Evolutionary conservation across 2,888 invertebrate genomes (phyloP).

Genomic region (Platycheirus rosarum): DNA sequence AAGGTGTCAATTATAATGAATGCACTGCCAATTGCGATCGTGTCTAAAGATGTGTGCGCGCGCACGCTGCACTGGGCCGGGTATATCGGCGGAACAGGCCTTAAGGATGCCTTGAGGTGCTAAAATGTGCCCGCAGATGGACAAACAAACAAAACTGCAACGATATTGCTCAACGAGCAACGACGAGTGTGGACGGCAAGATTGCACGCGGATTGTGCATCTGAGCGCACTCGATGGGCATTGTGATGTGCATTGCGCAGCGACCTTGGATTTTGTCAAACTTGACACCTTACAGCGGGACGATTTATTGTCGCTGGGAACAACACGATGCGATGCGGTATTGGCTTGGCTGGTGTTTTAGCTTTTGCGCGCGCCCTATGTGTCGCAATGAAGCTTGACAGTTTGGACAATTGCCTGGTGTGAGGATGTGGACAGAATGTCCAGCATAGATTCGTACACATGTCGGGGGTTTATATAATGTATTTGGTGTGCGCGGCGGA

Average conservation of each 20-base stretch:
- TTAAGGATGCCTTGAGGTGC: slow-evolving; percentile 53
- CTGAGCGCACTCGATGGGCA: slow-evolving; percentile 18
- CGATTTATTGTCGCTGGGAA: slow-evolving; percentile 65
- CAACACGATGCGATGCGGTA: slow-evolving; percentile 18
- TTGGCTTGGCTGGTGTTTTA: slow-evolving; percentile 31
- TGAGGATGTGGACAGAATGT: slow-evolving; percentile 69
- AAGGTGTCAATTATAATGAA: slow-evolving; percentile 75
- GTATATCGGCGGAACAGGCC: slow-evolving; percentile 8
- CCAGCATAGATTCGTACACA: slow-evolving; percentile 63
- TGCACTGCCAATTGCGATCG: slow-evolving; percentile 75
- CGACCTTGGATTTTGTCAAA: slow-evolving; percentile 74
- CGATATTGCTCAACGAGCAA: slow-evolving; percentile 57
- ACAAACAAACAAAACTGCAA: slow-evolving; percentile 61
- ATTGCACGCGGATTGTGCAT: slow-evolving; percentile 44
- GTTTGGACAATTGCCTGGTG: slow-evolving; percentile 67
- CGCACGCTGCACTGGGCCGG: neutral
- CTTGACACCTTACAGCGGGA: slow-evolving; percentile 70
- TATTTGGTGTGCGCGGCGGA: neutral
- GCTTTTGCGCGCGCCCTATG: slow-evolving; percentile 30
- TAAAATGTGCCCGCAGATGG: slow-evolving; percentile 67
- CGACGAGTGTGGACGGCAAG: slow-evolving; percentile 36
- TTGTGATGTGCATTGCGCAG: slow-evolving; percentile 47
- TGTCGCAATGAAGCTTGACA: slow-evolving; percentile 47
- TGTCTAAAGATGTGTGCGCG: slow-evolving; percentile 49
- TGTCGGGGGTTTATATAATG: slow-evolving; percentile 38